Percentiles rank a stretch among this genome's conserved stretches.
phyloP scores from a whole-genome alignment of 2,113 vertebrate species.

The Notechis scutatus region DNA sequence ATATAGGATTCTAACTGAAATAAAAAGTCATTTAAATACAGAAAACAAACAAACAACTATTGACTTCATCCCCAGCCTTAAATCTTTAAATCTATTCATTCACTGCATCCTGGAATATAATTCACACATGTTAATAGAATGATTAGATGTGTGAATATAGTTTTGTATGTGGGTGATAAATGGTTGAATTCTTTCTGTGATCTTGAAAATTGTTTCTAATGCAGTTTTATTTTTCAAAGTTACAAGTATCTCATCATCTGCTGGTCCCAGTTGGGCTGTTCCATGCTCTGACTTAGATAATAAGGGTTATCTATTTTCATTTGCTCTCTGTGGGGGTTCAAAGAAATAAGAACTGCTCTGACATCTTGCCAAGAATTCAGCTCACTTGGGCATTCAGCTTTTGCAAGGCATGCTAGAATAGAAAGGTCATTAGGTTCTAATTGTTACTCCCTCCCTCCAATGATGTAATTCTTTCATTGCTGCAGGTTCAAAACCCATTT shows the following conservation, averaged over 20 bases:
- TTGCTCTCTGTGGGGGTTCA: not conserved
- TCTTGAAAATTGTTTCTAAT: not conserved
- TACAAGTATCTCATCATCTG: not conserved
- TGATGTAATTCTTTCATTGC: not conserved
- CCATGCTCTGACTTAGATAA: conserved; percentile 1
- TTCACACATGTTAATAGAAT: not conserved
- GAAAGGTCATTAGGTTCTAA: conserved; percentile 22
- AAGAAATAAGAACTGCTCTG: not conserved
- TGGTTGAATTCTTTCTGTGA: not conserved
- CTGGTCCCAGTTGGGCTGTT: not conserved
- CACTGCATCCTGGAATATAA: not conserved
- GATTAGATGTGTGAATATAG: not conserved
- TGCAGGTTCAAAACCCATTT: not conserved
- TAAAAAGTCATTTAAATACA: not conserved
- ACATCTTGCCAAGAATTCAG: conserved; percentile 2
- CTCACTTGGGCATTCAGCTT: not conserved
- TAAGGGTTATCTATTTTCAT: not conserved
- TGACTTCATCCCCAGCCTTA: not conserved
- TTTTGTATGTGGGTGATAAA: not conserved
- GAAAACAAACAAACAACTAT: not conserved
- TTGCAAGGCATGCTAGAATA: not conserved
- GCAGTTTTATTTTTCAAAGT: not conserved
- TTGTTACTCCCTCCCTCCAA: not conserved
- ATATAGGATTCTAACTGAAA: not conserved
- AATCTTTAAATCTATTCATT: not conserved